Evolutionary conservation across 2,888 invertebrate species (phyloP), one percentile per base, ranked within the genome.

Genomic region (Limnephilus rhombicus): DNA sequence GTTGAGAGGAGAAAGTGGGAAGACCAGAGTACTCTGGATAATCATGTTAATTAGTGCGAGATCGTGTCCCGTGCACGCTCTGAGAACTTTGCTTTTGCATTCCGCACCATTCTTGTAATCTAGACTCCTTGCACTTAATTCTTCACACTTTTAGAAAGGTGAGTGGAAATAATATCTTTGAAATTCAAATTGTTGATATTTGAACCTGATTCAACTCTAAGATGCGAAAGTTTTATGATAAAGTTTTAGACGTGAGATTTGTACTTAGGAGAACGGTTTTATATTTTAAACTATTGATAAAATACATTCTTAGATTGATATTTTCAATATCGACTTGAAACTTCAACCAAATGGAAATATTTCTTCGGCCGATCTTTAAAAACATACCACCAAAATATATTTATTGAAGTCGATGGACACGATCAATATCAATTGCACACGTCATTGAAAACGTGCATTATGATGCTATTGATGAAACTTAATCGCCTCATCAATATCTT

Each of bases 31-130:
- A 1, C 15, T 34, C 18, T 9, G 34, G 83, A 83, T 85, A 90
- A 90, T 53, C 53, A 80, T 80, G 85, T 80, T 90, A 90, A 90
- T 90, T 90, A 90, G 90, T 85, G 37, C 68, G 80, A 86, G 90
- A 90, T 85, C 90, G 83, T 85, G 90, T 90, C 85, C 80, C 85
- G 53, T 68, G 41, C 53, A 29, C 68, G 68, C 41, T 41, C 13
- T n/a, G 80, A 41, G 29, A 11, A 53, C n/a, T 90, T 45, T 41
- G 68, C 83, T 90, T 90, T 80, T 83, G 3, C 83, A 83, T 31
- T 83, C 24, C 53, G 3, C 53, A 68, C 18, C 24, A 1, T n/a
- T 68, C 68, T 24, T 68, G 24, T 24, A 4, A 37, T 83, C 49
- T 11, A 9, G 37, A 37, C 18, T 83, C 41, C 83, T 37, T 83